Evolutionary conservation across 2,797 vertebrate species (phyloP).

Genomic region (Fundulus diaphanus): DNA sequence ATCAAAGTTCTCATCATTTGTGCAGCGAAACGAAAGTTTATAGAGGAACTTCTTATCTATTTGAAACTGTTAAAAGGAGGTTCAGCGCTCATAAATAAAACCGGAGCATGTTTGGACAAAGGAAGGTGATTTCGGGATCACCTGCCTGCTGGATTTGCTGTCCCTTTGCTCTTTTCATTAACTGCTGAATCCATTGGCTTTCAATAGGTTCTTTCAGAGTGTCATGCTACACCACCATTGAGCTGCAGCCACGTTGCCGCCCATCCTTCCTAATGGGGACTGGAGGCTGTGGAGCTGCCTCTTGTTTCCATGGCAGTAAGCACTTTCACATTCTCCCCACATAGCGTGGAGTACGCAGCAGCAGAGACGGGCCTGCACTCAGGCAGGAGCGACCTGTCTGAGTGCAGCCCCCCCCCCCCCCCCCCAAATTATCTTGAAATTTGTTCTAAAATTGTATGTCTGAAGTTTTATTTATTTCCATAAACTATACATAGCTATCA

Average conservation of each 20-base stretch:
- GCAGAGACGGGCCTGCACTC: constrained; percentile 62
- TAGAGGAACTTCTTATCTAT: not conserved
- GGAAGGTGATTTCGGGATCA: constrained; percentile 52
- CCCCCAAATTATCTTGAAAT: constrained; percentile 37
- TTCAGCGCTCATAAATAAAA: constrained; percentile 23
- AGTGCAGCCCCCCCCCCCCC: constrained; percentile 50
- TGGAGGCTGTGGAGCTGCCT: constrained; percentile 78
- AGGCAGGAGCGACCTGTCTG: constrained; percentile 52
- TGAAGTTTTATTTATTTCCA: not conserved
- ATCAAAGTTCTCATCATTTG: constrained; percentile 6
- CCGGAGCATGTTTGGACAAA: constrained; percentile 3
- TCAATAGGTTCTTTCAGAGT: constrained; percentile 78
- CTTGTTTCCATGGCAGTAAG: constrained; percentile 84
- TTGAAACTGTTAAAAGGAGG: constrained; percentile 8
- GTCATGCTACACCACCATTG: constrained; percentile 77
- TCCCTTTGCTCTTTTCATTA: constrained; percentile 67
- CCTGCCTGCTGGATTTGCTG: constrained; percentile 56
- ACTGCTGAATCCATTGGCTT: constrained; percentile 66
- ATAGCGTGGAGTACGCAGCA: constrained; percentile 70
- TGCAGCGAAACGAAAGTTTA: not conserved
- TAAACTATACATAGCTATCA: not conserved
- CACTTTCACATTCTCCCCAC: constrained; percentile 82
- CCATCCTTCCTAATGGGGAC: constrained; percentile 80
- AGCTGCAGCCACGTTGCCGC: constrained; percentile 71
- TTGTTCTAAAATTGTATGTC: constrained; percentile 9